A percentile compares a stretch with the other conserved stretches of the same genome.
Conservation (phyloP, 2,797 vertebrate genomes). For the Silurus lanzhouensis region DNA sequence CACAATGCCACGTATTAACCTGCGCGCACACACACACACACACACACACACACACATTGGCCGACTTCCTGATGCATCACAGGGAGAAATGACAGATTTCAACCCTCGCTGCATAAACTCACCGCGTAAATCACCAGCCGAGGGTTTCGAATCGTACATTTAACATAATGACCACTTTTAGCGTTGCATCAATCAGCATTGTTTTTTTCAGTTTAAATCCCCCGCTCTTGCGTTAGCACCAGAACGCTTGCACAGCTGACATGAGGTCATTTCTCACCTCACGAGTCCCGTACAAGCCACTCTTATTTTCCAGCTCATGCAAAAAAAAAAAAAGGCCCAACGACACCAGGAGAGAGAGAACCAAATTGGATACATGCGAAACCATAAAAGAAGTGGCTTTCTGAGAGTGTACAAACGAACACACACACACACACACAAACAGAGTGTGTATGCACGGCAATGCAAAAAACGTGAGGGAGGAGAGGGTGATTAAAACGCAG, state of each 20-base stretch:
- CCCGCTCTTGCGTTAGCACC: neutral
- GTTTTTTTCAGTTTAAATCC: neutral
- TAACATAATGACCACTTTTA: conserved; percentile 32
- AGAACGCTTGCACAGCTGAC: conserved; percentile 59
- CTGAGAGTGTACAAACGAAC: neutral
- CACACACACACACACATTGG: neutral
- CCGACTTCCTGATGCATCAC: conserved; percentile 29
- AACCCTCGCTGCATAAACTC: neutral
- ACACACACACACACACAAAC: conserved; percentile 11
- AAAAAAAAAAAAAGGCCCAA: neutral
- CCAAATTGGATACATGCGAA: conserved; percentile 55
- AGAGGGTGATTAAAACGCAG: conserved; percentile 53
- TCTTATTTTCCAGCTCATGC: conserved; percentile 42
- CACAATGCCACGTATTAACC: conserved; percentile 22
- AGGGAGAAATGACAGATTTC: conserved; percentile 13
- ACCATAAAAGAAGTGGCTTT: conserved; percentile 36
- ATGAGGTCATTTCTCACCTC: conserved; percentile 63
- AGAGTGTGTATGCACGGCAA: neutral
- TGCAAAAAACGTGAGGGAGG: neutral
- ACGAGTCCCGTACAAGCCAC: conserved; percentile 24
- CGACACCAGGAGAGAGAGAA: conserved; percentile 46
- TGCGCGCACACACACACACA: neutral
- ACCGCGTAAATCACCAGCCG: conserved; percentile 10
- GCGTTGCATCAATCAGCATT: conserved; percentile 30
- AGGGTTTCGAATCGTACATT: neutral